Base-by-base conservation (phyloP, 2,113 vertebrate genomes). In the Perca fluviatilis region DNA sequence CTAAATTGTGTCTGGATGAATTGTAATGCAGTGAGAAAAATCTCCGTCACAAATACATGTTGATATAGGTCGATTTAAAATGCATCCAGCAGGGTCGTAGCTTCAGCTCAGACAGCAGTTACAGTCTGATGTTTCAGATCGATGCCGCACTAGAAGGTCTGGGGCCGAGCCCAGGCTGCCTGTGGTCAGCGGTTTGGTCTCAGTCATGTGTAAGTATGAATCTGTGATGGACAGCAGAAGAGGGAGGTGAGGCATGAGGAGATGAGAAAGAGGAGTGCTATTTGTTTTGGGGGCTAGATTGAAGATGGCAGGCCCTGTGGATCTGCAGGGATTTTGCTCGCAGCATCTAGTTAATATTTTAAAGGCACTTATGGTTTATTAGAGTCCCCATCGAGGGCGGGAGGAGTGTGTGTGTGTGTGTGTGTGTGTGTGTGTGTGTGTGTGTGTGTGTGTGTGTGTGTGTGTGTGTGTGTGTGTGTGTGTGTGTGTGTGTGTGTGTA, bases 351-450 rank as follows among this genome's bases (percentile, higher is more conserved):
- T 96, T 95, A 96, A 96, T 96, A 95, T 95, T 96, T 96, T 91
- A 96, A 90, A 94, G 91, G 94, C 95, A 95, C 95, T 96, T 95
- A 95, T 91, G 88, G 87, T 93, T 95, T 95, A 95, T 95, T 94
- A 96, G 92, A 90, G 87, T 81, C 80, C 88, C 91, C 87, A 79
- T 77, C 47, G 80, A 86, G 90, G 70, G 62, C 9, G 66, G 73
- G 79, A 62, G 81, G 80, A 75, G 86, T 15, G 57, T 67, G 30
- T 63, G 60, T 73, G 76, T 69, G 64, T 74, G 64, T 75, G 74
- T 49, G 64, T 43, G 16, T 27, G 73, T 63, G 57, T 33, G 23
- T 36, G 78, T 63, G 54, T 61, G 14, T 72, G 46, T 25, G 60
- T 74, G 74, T 74, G 67, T 77, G 40, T 63, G 58, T 69, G 76